A percentile compares a stretch with the other conserved stretches of the same genome.
phyloP scores from a whole-genome alignment of 2,797 vertebrate genomes.

The Anniella stebbinsi region DNA sequence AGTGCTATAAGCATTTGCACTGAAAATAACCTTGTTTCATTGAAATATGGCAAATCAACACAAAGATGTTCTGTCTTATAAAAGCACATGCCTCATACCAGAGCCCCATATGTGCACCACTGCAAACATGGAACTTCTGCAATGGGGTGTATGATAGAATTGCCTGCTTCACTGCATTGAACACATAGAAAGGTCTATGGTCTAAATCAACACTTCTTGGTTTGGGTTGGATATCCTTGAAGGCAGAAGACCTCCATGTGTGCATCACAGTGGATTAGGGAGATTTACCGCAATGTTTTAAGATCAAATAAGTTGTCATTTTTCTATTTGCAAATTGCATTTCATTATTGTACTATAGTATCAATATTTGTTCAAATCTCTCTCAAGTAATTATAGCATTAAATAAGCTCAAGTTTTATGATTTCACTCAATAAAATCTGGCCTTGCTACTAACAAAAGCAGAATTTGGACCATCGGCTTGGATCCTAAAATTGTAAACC shows the following conservation, averaged over 20 bases:
- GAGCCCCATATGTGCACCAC: not conserved
- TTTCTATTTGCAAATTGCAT: not conserved
- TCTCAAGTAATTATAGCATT: slow-evolving; percentile 26
- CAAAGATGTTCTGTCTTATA: not conserved
- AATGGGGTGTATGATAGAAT: not conserved
- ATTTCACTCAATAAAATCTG: slow-evolving; percentile 19
- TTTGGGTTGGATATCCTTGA: not conserved
- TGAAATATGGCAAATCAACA: not conserved
- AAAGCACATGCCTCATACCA: not conserved
- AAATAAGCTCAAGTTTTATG: not conserved
- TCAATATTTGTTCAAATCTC: not conserved
- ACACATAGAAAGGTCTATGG: not conserved
- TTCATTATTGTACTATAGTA: not conserved
- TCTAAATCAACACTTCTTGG: no score
- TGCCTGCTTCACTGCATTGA: not conserved
- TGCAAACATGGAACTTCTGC: not conserved
- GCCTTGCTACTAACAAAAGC: slow-evolving; percentile 12
- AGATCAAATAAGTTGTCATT: not conserved
- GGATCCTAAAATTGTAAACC: not conserved
- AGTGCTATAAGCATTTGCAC: not conserved
- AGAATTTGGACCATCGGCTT: not conserved
- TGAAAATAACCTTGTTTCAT: not conserved
- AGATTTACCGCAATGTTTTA: not conserved
- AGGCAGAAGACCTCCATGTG: not conserved
- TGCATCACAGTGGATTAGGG: not conserved